Conservation (phyloP, 2,113 vertebrate species). For the Colossoma macropomum region DNA sequence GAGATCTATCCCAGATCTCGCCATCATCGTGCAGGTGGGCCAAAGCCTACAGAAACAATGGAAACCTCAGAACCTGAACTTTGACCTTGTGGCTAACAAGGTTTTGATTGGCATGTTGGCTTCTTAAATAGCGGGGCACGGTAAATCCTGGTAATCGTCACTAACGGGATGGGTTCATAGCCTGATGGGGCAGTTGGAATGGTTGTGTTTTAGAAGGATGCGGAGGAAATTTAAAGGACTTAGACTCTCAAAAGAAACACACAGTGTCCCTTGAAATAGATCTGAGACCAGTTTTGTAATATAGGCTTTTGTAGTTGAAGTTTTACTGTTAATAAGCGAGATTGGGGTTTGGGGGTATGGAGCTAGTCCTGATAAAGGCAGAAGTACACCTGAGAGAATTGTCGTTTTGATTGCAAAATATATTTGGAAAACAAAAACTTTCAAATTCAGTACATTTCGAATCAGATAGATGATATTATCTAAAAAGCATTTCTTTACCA, state of each 20-base stretch:
- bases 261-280: neutral
- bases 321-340: neutral
- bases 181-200: neutral
- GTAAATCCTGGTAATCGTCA: conserved; percentile 38
- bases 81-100: conserved; percentile 31
- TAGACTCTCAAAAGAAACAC: neutral
- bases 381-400: neutral
- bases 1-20: conserved; percentile 7
- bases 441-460: too few species aligned
- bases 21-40: neutral
- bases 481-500: too few species aligned
- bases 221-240: neutral
- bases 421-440: too few species aligned
- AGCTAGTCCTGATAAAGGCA: neutral
- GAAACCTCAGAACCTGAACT: conserved; percentile 4
- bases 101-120: conserved; percentile 26
- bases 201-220: neutral
- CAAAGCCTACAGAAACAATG: conserved; percentile 4
- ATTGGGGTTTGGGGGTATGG: neutral
- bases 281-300: neutral
- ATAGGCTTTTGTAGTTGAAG: neutral
- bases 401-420: too few species aligned
- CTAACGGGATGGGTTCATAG: conserved; percentile 12
- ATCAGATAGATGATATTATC: too few species aligned
- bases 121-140: conserved; percentile 1